Base-by-base conservation (phyloP, 2,888 invertebrate genomes). In the Pogonocherus hispidulus region DNA sequence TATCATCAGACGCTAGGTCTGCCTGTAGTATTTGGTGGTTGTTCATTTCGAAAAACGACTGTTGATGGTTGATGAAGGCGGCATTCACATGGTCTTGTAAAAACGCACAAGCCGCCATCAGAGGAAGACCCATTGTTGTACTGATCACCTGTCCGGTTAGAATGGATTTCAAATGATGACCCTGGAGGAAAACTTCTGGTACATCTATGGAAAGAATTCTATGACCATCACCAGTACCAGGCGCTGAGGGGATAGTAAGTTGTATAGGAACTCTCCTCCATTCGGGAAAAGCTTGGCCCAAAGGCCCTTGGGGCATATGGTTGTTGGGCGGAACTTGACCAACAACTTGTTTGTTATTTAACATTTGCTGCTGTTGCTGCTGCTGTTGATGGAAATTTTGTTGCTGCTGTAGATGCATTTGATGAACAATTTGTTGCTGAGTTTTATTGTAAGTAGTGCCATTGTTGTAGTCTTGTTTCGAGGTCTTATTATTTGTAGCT, bases 41-140 rank as follows among this genome's bases (percentile, higher is more conserved):
- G 37, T 66, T 69, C 57, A 67, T 72, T 47, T 66, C 70, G 20
- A 75, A 70, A 46, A 81, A 69, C 27, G 60, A 59, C 70, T 75
- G 72, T 66, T 79, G 80, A 51, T 81, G 79, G 57, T 82, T 81
- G 52, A 76, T 76, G 63, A 84, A 87, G n/a, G 94, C 93, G 8
- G 93, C 92, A 83, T 94, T 95, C 0, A 96, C 94, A 84, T 95
- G 95, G 81, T 94, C 94, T 81, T 96, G 96, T 9, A 96, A 86
- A 71, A 95, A 88, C 1, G 93, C 91, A 1, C 94, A 92, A 19
- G 96, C 95, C 79, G 94, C 85, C 11, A 91, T 90, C 69, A 92
- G 90, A 16, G 97, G 96, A 80, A 96, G 88, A 78, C 93, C 92
- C 89, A 96, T 93, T 23, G 96, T 95, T 6, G 96, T 95, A 78